Conservation (phyloP, 2,888 invertebrate genomes). For the Synergus umbraculus region DNA sequence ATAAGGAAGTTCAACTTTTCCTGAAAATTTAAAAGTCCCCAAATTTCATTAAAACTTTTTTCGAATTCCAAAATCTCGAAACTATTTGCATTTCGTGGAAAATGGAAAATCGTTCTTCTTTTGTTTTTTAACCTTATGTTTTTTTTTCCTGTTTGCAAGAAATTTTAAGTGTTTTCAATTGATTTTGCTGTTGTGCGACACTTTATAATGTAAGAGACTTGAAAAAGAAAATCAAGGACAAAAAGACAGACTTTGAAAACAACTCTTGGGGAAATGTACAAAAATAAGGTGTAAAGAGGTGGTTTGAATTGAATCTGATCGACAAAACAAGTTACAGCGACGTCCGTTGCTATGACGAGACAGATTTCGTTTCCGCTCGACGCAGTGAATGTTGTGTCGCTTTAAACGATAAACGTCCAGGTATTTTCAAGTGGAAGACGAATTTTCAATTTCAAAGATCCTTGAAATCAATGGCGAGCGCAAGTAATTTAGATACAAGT, state of each 20-base stretch:
- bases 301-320: slow-evolving; percentile 19
- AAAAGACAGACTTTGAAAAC: background rate
- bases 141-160: too few relatives aligned
- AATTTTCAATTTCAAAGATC: background rate
- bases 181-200: too few relatives aligned
- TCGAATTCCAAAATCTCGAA: too few relatives aligned
- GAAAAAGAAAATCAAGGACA: background rate
- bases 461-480: slow-evolving; percentile 2
- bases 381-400: background rate
- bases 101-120: too few relatives aligned
- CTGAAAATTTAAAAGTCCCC: too few relatives aligned
- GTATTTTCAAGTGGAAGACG: background rate
- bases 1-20: too few relatives aligned
- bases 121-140: too few relatives aligned
- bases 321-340: slow-evolving; percentile 31
- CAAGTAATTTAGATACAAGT: background rate
- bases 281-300: background rate
- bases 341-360: slow-evolving; percentile 36
- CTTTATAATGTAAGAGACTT: background rate
- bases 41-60: too few relatives aligned
- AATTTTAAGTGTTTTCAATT: too few relatives aligned
- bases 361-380: slow-evolving; percentile 12
- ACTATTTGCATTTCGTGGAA: too few relatives aligned
- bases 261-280: too few relatives aligned
- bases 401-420: background rate